Evolutionary conservation across 1,140 invertebrate genomes (phyloP).

Genomic region (Aleiodes sp.): DNA sequence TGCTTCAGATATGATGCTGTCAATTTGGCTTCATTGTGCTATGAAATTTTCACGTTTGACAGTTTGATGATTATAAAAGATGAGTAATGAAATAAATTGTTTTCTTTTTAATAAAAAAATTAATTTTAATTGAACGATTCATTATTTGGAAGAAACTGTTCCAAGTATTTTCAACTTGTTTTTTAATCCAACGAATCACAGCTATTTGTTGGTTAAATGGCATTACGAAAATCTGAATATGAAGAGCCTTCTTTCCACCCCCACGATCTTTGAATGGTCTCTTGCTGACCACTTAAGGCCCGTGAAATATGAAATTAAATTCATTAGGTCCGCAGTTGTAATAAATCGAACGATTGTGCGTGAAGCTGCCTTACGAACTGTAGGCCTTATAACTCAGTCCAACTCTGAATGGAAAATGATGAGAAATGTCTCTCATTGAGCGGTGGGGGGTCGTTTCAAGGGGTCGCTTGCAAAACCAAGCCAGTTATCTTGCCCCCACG

Average conservation of each 20-base stretch:
- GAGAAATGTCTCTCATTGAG: constrained; percentile 66
- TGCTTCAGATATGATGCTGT: background rate
- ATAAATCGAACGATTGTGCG: constrained; percentile 65
- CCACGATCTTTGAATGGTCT: background rate
- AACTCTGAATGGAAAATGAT: constrained; percentile 63
- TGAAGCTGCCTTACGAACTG: constrained; percentile 44
- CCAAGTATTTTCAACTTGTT: too few relatives aligned
- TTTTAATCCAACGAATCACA: too few relatives aligned
- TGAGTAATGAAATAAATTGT: too few relatives aligned
- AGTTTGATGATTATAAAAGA: too few relatives aligned
- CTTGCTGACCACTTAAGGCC: constrained; percentile 56
- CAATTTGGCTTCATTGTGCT: background rate
- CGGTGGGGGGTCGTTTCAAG: constrained; percentile 56
- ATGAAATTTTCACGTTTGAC: background rate
- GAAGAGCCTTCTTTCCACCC: too few relatives aligned
- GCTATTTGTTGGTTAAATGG: too few relatives aligned
- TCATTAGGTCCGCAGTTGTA: constrained; percentile 63
- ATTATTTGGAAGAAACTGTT: too few relatives aligned
- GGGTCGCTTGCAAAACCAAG: constrained; percentile 12
- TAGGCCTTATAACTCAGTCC: constrained; percentile 60
- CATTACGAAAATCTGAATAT: too few relatives aligned
- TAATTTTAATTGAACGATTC: too few relatives aligned
- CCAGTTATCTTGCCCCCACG: constrained; percentile 10
- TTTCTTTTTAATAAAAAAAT: too few relatives aligned
- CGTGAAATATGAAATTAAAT: constrained; percentile 67